These are phyloP conservation scores for Limnephilus marmoratus DNA, from an alignment of 2,888 invertebrate species.

Conservation along the genomic window DNA sequence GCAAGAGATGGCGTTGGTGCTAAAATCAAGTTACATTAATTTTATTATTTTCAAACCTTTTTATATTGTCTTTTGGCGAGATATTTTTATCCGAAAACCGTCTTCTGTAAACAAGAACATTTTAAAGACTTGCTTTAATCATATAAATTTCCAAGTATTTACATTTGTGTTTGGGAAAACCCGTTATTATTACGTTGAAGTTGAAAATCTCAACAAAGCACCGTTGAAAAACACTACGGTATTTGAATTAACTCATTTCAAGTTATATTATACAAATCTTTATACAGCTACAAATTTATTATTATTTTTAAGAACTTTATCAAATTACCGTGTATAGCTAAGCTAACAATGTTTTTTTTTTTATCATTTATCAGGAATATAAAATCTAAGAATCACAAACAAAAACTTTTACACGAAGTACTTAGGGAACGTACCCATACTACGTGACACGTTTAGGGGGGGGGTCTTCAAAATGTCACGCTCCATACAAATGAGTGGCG, in stretches of 20 bases:
- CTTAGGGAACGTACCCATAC: too few species aligned
- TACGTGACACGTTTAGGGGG: too few species aligned
- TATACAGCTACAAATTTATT: not conserved
- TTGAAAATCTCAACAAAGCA: not conserved
- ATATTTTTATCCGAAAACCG: not conserved
- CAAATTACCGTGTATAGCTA: not conserved
- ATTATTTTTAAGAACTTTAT: not conserved
- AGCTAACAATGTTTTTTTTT: not conserved
- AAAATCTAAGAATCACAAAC: not conserved
- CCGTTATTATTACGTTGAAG: not conserved
- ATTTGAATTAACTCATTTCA: not conserved
- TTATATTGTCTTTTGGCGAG: not conserved
- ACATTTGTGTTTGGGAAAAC: not conserved
- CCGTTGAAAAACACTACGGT: not conserved
- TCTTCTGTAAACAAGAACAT: not conserved
- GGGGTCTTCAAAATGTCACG: too few species aligned
- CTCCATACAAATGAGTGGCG: too few species aligned
- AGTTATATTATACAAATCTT: not conserved
- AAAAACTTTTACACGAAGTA: too few species aligned
- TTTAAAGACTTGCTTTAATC: not conserved
- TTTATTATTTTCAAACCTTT: not conserved
- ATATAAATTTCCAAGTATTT: not conserved
- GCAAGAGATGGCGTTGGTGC: not conserved
- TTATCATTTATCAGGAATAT: not conserved
- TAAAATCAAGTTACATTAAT: not conserved